These are phyloP conservation scores for Anguilla marmorata DNA, from an alignment of 2,797 vertebrate genomes.

Conservation along the genomic window DNA sequence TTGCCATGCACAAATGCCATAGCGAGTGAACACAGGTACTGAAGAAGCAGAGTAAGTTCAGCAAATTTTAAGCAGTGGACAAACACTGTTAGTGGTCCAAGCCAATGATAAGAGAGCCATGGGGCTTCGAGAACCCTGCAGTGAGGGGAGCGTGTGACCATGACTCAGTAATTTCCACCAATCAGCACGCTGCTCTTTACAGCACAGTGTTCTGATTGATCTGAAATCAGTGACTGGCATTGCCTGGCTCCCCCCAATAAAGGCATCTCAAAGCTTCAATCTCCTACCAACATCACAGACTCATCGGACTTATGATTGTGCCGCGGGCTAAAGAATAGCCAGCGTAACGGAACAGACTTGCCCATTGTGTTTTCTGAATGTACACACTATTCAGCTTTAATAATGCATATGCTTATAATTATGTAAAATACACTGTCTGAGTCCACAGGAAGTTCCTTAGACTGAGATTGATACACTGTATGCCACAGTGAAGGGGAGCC, in stretches of 20 bases:
- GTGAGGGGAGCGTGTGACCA: not conserved
- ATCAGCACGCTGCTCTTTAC: not conserved
- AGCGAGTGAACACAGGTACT: no score
- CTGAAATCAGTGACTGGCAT: not conserved
- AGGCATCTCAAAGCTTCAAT: not conserved
- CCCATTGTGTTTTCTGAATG: not conserved
- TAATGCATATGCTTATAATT: constrained; percentile 36
- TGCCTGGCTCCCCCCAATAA: not conserved
- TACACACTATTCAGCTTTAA: constrained; percentile 9
- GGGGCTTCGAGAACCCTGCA: not conserved
- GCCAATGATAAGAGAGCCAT: not conserved
- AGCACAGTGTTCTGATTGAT: not conserved
- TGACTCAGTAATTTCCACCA: not conserved
- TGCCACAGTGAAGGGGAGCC: not conserved
- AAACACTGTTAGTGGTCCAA: not conserved
- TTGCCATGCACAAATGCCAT: no score
- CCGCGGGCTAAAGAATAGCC: not conserved
- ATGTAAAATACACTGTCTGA: constrained; percentile 1
- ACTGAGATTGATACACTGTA: not conserved
- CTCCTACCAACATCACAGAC: not conserved
- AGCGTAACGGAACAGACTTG: not conserved
- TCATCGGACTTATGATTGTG: not conserved
- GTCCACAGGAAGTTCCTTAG: not conserved
- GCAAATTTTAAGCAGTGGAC: not conserved
- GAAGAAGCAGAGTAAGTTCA: no score